Percentiles rank a stretch among this genome's conserved stretches.
phyloP scores from a whole-genome alignment of 2,113 vertebrate species.

The Heterotis niloticus region DNA sequence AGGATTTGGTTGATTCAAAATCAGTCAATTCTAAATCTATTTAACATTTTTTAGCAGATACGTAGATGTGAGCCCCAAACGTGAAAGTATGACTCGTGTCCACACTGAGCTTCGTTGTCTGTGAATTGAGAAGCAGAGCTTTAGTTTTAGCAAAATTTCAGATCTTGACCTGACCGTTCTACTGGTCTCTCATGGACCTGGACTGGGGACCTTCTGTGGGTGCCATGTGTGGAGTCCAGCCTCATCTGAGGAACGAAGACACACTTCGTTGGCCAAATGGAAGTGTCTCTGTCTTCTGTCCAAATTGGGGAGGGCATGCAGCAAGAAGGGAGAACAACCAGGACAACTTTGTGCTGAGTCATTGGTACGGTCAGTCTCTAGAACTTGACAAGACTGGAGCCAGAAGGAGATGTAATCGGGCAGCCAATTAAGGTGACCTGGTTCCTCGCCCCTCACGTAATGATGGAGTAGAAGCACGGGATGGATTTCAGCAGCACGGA shows the following conservation, averaged over 20 bases:
- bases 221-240: background rate
- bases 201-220: background rate
- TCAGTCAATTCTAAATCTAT: background rate
- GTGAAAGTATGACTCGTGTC: no score
- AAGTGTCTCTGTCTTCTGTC: background rate
- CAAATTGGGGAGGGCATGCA: background rate
- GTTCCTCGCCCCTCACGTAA: constrained; percentile 12
- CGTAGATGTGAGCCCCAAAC: no score
- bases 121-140: no score
- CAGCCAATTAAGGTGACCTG: constrained; percentile 13
- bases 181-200: no score
- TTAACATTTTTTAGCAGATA: no score
- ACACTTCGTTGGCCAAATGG: background rate
- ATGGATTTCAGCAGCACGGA: background rate
- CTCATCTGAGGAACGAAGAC: background rate
- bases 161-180: no score
- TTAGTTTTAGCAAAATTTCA: no score
- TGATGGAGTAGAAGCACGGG: background rate
- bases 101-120: no score
- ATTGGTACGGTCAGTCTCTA: background rate
- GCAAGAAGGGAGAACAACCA: background rate
- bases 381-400: background rate
- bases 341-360: background rate
- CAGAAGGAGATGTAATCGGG: constrained; percentile 9
- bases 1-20: background rate